Conservation (phyloP, 2,888 invertebrate species). For the Drosophila neonasuta region DNA sequence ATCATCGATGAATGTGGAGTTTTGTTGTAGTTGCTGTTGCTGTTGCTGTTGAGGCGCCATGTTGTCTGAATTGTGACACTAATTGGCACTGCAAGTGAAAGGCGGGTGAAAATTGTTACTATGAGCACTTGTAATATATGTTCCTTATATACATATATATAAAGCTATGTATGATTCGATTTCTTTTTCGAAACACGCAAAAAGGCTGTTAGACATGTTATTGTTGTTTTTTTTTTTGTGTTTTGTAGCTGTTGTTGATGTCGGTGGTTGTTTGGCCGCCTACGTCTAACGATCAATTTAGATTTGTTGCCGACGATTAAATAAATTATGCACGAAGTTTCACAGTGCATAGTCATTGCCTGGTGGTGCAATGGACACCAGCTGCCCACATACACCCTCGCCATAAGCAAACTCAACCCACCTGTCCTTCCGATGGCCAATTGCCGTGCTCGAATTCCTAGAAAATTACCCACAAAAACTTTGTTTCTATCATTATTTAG, state of each 20-base stretch:
- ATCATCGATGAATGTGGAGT: slow-evolving; percentile 81
- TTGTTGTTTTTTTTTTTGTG: slow-evolving; percentile 17
- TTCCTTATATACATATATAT: slow-evolving; percentile 8
- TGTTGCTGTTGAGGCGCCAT: slow-evolving; percentile 74
- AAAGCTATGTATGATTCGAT: slow-evolving; percentile 14
- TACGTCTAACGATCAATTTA: slow-evolving; percentile 77
- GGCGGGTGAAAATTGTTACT: slow-evolving; percentile 35
- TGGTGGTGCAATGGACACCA: slow-evolving; percentile 22
- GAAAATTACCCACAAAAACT: slow-evolving; percentile 51
- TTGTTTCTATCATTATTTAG: slow-evolving; percentile 21
- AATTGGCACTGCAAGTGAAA: slow-evolving; percentile 63
- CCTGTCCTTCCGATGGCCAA: slow-evolving; percentile 11
- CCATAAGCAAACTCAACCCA: slow-evolving; percentile 11
- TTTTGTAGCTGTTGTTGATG: slow-evolving; percentile 5
- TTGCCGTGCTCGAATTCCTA: slow-evolving; percentile 37
- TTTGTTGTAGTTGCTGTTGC: slow-evolving; percentile 64
- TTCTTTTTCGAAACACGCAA: slow-evolving; percentile 49
- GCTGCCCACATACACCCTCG: slow-evolving; percentile 5
- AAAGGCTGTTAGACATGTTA: slow-evolving; percentile 51
- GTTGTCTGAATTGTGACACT: slow-evolving; percentile 34
- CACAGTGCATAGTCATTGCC: slow-evolving; percentile 29
- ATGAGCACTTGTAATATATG: slow-evolving; percentile 7
- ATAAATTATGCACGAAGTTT: slow-evolving; percentile 76
- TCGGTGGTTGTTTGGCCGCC: slow-evolving; percentile 39
- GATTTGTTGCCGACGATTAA: slow-evolving; percentile 79